Percentiles rank a stretch among this genome's conserved stretches.
Conservation (phyloP, 1,140 invertebrate species). For the Diachasma alloeum region DNA sequence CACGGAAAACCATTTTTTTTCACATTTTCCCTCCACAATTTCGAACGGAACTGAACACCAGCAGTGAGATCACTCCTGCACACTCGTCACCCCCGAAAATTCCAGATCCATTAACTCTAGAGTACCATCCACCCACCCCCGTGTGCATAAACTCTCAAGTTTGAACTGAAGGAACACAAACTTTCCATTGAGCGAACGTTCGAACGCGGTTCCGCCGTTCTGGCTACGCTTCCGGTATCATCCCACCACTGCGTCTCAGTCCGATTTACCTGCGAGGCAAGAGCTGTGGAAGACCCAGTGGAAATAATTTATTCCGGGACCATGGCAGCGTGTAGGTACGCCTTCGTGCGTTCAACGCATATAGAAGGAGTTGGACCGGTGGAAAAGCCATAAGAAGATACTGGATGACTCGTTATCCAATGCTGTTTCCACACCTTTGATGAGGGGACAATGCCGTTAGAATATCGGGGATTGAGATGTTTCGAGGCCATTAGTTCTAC, state of each 20-base stretch:
- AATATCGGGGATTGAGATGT: no score
- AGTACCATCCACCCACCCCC: not conserved
- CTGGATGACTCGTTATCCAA: constrained; percentile 5
- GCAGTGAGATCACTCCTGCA: no score
- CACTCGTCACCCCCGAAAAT: not conserved
- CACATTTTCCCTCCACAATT: no score
- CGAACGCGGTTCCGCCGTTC: constrained; percentile 58
- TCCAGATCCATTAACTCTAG: not conserved
- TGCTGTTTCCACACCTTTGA: not conserved
- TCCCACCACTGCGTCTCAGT: constrained; percentile 51
- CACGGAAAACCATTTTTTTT: no score
- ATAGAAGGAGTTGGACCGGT: not conserved
- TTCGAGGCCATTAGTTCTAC: no score
- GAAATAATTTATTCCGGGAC: constrained; percentile 36
- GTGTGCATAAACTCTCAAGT: constrained; percentile 34
- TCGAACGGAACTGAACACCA: no score
- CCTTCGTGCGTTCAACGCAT: constrained; percentile 22
- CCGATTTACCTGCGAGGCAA: not conserved
- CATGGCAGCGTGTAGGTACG: constrained; percentile 34
- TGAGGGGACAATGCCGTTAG: no score
- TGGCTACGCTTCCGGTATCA: constrained; percentile 63
- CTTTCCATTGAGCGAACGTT: constrained; percentile 65
- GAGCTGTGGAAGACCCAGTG: constrained; percentile 18
- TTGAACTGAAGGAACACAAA: constrained; percentile 55
- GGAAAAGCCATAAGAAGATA: not conserved